Conservation (phyloP, 1,140 invertebrate genomes). For the Anthonomus grandis region DNA sequence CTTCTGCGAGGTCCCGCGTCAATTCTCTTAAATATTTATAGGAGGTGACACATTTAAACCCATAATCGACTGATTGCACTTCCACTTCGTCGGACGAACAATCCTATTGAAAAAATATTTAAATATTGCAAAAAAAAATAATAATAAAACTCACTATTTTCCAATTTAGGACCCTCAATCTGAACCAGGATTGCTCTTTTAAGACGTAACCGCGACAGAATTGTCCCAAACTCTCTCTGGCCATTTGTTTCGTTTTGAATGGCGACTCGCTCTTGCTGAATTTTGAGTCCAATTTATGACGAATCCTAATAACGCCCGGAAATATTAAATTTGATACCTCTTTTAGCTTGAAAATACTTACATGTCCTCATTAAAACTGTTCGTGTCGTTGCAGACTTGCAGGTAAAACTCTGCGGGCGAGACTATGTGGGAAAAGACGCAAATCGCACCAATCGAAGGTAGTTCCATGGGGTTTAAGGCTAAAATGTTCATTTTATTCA, state of each 20-base stretch:
- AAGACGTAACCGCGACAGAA: conserved; percentile 13
- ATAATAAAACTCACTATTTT: conserved; percentile 15
- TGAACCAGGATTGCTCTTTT: conserved; percentile 7
- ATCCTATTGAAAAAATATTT: conserved; percentile 18
- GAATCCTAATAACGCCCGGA: conserved; percentile 2
- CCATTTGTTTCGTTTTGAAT: conserved; percentile 11
- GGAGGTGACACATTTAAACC: conserved; percentile 16
- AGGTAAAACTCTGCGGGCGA: conserved; percentile 21
- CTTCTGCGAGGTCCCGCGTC: conserved; percentile 21
- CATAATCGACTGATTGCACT: conserved; percentile 33
- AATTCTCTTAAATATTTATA: conserved; percentile 28
- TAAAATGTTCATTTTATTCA: neutral
- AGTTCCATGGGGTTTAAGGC: neutral
- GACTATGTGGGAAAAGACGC: conserved; percentile 14
- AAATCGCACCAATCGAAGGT: neutral
- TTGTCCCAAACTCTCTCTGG: conserved; percentile 1
- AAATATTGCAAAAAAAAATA: neutral
- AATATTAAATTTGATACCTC: neutral
- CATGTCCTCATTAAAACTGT: neutral
- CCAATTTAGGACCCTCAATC: conserved; percentile 15
- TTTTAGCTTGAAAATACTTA: conserved; percentile 8
- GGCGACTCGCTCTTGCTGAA: neutral
- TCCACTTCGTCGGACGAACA: conserved; percentile 18
- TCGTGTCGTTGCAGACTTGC: conserved; percentile 1
- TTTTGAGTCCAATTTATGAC: conserved; percentile 3